Evolutionary conservation across 2,888 invertebrate species (phyloP).

Genomic region (Trissolcus japonicus): DNA sequence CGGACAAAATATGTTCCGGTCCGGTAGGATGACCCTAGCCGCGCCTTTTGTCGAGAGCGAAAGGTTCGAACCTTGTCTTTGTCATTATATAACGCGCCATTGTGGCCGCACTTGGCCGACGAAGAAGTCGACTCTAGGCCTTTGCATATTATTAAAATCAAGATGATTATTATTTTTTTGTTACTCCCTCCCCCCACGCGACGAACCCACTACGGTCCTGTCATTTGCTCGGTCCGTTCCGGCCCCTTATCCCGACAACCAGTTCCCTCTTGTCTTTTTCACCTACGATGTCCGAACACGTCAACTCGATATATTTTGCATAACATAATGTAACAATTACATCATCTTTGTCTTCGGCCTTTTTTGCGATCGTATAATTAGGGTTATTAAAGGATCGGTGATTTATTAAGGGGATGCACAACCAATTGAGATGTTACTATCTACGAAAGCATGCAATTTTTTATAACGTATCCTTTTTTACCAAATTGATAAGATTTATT

Average conservation of each 20-base stretch:
- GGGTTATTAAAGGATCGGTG: constrained; percentile 1
- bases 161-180: constrained; percentile 76
- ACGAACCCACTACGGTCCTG: constrained; percentile 31
- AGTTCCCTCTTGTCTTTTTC: constrained; percentile 57
- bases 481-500: too few relatives aligned
- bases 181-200: constrained; percentile 56
- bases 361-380: not conserved
- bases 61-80: constrained; percentile 74
- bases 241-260: constrained; percentile 34
- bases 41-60: constrained; percentile 76
- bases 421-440: too few relatives aligned
- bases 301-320: constrained; percentile 24
- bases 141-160: constrained; percentile 76
- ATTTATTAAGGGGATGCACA: too few relatives aligned
- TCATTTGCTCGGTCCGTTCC: constrained; percentile 35
- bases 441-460: too few relatives aligned
- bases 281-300: constrained; percentile 43
- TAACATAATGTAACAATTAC: constrained; percentile 19
- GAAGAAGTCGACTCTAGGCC: constrained; percentile 68
- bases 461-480: too few relatives aligned
- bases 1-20: constrained; percentile 76
- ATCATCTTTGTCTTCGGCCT: constrained; percentile 3
- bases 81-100: constrained; percentile 76
- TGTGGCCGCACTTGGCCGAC: constrained; percentile 76
- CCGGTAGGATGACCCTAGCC: constrained; percentile 77